Base-by-base conservation (phyloP, 2,888 invertebrate species). In the Scaptomyza polygonia region DNA sequence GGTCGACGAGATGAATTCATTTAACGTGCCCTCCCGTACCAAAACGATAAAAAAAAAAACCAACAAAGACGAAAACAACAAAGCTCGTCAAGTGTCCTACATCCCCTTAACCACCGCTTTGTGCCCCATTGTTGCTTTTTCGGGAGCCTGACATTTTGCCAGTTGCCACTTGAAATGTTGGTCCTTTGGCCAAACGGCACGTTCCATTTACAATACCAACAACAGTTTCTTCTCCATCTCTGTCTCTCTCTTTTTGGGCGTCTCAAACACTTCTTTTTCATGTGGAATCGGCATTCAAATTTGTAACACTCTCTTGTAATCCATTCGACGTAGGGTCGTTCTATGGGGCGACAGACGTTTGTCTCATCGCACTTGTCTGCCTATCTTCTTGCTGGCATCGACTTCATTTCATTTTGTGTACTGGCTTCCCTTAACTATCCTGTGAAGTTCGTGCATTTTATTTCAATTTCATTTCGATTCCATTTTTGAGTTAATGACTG, bases 401-500 rank as follows among this genome's bases (percentile, higher is more conserved):
- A 45, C 34, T 51, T 29, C 56, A 43, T 42, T 51, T 29, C 56
- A 43, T 42, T 61, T 44, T 21, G 32, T 25, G 0, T 2, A 14
- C 49, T 47, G 51, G 25, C 53, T 47, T 45, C 14, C 58, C 52
- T 16, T 45, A 67, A 59, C 58, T 49, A 62, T 61, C 57, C 79
- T 57, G 63, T 72, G 61, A 49, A 52, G 64, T 62, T 64, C 75
- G 77, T 86, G 86, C 83, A 79, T 87, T 90, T 89, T 88, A 83
- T 88, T 88, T 89, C 83, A 88, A 89, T 89, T 87, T 81, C 78
- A 88, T 79, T 89, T 77, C 78, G 79, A 85, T 87, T 77, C 75
- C 58, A 73, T 73, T 83, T 77, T 77, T 67, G 72, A 87, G 78
- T 88, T 89, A 90, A 90, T 88, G 89, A 85, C 79, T 83, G 76